Evolutionary conservation across 2,888 invertebrate genomes (phyloP).

Genomic region (Sussaba pulchella): DNA sequence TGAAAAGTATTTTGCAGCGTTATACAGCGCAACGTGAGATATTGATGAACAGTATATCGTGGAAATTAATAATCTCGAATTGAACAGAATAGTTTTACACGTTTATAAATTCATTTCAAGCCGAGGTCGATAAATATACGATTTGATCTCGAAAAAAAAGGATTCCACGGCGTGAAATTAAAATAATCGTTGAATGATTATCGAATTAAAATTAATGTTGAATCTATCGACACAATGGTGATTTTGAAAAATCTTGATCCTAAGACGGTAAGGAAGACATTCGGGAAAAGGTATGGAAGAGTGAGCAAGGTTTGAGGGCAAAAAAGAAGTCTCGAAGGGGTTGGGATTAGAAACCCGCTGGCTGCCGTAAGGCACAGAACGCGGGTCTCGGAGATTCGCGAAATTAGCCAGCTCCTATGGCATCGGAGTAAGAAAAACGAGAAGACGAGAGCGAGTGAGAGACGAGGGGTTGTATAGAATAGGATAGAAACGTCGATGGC

Average conservation of each 20-base stretch:
- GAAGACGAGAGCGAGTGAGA: slow-evolving; percentile 16
- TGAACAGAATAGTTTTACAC: too few species aligned
- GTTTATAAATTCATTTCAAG: too few species aligned
- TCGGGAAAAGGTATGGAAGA: slow-evolving; percentile 1
- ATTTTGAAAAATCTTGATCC: slow-evolving; percentile 2
- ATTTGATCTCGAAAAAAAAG: too few species aligned
- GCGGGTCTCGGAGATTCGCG: slow-evolving; percentile 56
- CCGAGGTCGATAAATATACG: too few species aligned
- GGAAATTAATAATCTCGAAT: too few species aligned
- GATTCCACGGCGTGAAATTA: background rate
- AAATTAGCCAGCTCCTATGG: slow-evolving; percentile 66
- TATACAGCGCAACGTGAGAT: too few species aligned
- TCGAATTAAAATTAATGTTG: background rate
- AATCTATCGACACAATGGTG: background rate
- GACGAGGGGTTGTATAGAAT: slow-evolving; percentile 42
- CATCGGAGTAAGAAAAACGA: slow-evolving; percentile 43
- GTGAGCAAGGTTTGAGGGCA: background rate
- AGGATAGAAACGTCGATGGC: slow-evolving; percentile 51
- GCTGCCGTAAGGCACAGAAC: slow-evolving; percentile 47
- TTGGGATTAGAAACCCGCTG: slow-evolving; percentile 67
- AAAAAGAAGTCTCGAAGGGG: slow-evolving; percentile 30
- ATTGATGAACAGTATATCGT: too few species aligned
- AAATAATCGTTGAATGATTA: background rate
- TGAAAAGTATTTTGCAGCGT: too few species aligned
- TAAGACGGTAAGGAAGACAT: background rate